Evolutionary conservation across 64 coral and sea anemone genomes (phyloP).

Genomic region (Platygyra sinensis): DNA sequence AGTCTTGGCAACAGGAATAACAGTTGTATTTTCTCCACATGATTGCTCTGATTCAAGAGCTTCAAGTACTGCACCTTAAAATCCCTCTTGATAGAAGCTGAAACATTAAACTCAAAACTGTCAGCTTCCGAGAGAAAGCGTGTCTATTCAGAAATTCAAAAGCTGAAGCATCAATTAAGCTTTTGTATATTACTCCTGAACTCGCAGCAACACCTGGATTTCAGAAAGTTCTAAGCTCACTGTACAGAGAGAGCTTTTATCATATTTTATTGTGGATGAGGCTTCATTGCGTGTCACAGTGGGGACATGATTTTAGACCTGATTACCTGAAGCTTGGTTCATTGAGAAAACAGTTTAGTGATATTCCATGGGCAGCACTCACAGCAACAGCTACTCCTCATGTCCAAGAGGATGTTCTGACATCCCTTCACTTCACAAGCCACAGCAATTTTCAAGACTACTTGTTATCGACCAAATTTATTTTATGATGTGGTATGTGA

Average conservation of each 20-base stretch:
- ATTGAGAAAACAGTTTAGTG: constrained; percentile 60
- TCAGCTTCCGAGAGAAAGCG: constrained; percentile 75
- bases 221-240: constrained; percentile 68
- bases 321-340: constrained; percentile 88
- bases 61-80: constrained; percentile 80
- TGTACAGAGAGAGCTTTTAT: constrained; percentile 75
- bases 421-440: constrained; percentile 58
- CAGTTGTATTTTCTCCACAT: constrained; percentile 98
- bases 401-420: constrained; percentile 88
- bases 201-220: constrained; percentile 92
- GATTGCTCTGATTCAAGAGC: constrained; percentile 95
- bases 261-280: constrained; percentile 92
- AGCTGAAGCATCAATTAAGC: constrained; percentile 65
- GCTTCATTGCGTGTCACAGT: constrained; percentile 97
- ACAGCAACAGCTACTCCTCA: constrained; percentile 93
- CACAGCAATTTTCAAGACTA: constrained; percentile 73
- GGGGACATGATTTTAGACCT: constrained; percentile 98
- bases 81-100: constrained; percentile 67
- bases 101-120: constrained; percentile 93
- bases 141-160: constrained; percentile 71
- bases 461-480: constrained; percentile 84
- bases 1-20: constrained; percentile 74
- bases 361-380: constrained; percentile 77
- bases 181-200: constrained; percentile 98
- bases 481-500: constrained; percentile 96